A percentile compares a stretch with the other conserved stretches of the same genome.
phyloP scores from a whole-genome alignment of 2,888 invertebrate genomes.

The Quadriops clusia region DNA sequence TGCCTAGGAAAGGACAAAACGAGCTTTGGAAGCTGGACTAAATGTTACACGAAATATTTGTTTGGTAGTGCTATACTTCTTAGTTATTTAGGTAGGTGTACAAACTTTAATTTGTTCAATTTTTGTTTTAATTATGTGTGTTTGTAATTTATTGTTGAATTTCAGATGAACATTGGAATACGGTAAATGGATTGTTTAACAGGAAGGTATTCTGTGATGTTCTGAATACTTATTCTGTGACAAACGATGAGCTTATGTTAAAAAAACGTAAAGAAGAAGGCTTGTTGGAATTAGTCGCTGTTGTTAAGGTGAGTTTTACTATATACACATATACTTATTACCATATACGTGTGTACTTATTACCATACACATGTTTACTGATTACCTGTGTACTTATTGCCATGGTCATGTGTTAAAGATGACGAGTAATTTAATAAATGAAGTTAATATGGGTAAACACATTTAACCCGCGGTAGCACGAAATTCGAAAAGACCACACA shows the following conservation, averaged over 20 bases:
- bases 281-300: conserved; percentile 22
- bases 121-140: conserved; percentile 29
- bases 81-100: conserved; percentile 41
- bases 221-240: conserved; percentile 37
- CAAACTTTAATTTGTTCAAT: conserved; percentile 6
- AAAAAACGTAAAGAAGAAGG: conserved; percentile 36
- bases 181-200: conserved; percentile 28
- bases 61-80: conserved; percentile 54
- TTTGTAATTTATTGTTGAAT: conserved; percentile 17
- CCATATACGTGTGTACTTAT: too few relatives aligned
- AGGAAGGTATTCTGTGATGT: conserved; percentile 38
- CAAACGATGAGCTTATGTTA: conserved; percentile 35
- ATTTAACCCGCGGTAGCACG: too few relatives aligned
- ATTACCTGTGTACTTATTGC: not conserved
- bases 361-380: not conserved
- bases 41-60: conserved; percentile 53
- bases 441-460: too few relatives aligned
- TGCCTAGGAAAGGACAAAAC: conserved; percentile 51
- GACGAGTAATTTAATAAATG: too few relatives aligned
- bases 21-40: conserved; percentile 55
- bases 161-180: conserved; percentile 36
- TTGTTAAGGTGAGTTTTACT: conserved; percentile 27
- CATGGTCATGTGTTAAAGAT: too few relatives aligned
- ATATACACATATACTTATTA: too few relatives aligned
- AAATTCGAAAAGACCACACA: too few relatives aligned